Conservation (phyloP, 2,113 vertebrate species). For the Thunnus maccoyii region DNA sequence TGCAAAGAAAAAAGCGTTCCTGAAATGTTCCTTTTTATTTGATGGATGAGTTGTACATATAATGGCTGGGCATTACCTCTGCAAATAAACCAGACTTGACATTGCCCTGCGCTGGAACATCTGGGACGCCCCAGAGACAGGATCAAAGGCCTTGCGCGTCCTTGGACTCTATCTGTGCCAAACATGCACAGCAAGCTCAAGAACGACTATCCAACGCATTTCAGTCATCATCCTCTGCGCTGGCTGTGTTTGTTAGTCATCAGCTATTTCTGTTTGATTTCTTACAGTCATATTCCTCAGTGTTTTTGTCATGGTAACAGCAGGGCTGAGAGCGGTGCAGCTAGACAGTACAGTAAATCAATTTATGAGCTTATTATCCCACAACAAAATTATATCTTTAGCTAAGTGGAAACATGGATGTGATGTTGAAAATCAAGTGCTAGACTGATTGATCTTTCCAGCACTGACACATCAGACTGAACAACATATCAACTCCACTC, state of each 20-base stretch:
- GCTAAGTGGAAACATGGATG: constrained; percentile 59
- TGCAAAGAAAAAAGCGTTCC: constrained; percentile 53
- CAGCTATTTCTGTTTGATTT: constrained; percentile 55
- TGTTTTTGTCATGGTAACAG: constrained; percentile 53
- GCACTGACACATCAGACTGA: constrained; percentile 49
- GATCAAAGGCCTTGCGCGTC: constrained; percentile 72
- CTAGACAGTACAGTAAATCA: constrained; percentile 36
- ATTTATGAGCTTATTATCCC: constrained; percentile 51
- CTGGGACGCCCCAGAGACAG: constrained; percentile 76
- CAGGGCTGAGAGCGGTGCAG: constrained; percentile 18
- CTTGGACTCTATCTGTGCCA: constrained; percentile 74
- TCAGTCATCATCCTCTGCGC: constrained; percentile 62
- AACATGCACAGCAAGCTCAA: constrained; percentile 60
- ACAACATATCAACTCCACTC: constrained; percentile 35
- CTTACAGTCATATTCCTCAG: constrained; percentile 57
- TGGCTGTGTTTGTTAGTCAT: constrained; percentile 67
- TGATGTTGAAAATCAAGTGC: constrained; percentile 54
- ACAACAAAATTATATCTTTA: constrained; percentile 40
- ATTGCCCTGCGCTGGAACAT: constrained; percentile 74
- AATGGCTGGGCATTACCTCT: constrained; percentile 75
- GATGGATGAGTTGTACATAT: constrained; percentile 73
- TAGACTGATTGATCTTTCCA: constrained; percentile 53
- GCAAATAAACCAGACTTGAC: constrained; percentile 78
- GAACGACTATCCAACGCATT: constrained; percentile 51
- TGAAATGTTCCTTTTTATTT: constrained; percentile 66